Evolutionary conservation across 2,797 vertebrate genomes (phyloP).

Genomic region (Microctenopoma lineatum): DNA sequence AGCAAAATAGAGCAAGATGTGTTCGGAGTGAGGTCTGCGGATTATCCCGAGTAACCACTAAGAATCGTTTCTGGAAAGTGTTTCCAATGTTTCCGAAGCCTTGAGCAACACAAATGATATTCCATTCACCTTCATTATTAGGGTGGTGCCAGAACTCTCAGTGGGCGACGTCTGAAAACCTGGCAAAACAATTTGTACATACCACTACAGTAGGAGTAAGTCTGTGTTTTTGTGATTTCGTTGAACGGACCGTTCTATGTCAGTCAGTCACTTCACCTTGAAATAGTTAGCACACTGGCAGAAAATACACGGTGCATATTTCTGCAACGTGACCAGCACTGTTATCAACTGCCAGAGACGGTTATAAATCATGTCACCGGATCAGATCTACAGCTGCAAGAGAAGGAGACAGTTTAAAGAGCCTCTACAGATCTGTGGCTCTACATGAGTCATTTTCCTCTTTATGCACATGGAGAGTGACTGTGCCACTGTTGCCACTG

Average conservation of each 20-base stretch:
- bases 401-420: constrained; percentile 36
- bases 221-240: constrained; percentile 42
- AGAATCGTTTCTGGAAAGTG: constrained; percentile 16
- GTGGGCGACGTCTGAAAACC: constrained; percentile 28
- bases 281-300: constrained; percentile 37
- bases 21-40: constrained; percentile 18
- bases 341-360: constrained; percentile 35
- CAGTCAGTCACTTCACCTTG: constrained; percentile 40
- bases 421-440: constrained; percentile 11
- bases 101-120: constrained; percentile 23
- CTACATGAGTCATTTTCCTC: constrained; percentile 28
- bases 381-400: constrained; percentile 35
- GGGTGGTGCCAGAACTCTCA: constrained; percentile 18
- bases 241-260: constrained; percentile 23
- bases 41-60: constrained; percentile 1
- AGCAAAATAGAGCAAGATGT: constrained; percentile 1
- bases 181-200: constrained; percentile 37
- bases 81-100: constrained; percentile 22
- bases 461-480: constrained; percentile 13
- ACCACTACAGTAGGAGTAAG: constrained; percentile 17
- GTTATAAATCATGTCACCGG: constrained; percentile 56
- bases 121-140: constrained; percentile 29
- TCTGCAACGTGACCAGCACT: constrained; percentile 43
- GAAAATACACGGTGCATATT: constrained; percentile 40
- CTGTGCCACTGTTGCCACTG: constrained; percentile 33